Evolutionary conservation across 2,888 invertebrate species (phyloP), one percentile per base, ranked within the genome.

Genomic region (Chloroclysta siterata): DNA sequence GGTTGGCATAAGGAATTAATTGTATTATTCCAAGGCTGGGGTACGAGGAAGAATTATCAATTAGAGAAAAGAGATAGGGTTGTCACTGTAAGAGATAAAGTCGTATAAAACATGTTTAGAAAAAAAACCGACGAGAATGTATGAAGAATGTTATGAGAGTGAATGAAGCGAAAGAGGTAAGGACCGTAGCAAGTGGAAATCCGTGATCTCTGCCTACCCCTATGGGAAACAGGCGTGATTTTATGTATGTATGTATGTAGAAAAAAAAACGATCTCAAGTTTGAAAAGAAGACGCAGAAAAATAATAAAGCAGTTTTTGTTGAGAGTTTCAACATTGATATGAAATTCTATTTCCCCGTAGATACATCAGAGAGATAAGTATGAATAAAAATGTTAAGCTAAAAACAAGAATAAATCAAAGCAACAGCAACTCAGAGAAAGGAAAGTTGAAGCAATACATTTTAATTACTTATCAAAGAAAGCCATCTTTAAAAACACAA

Each of bases 11-110:
- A 87, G 88, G 92, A 92, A 93, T 92, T 93, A 93, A 93, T 93
- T 92, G 90, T 93, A 89, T 92, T 93, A 92, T 90, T 90, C 83
- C 85, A 85, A 78, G 78, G 84, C 87, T 87, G 88, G 88, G 89
- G 88, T 88, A 89, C 87, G 87, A 84, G 87, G 85, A 89, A 89
- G 90, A 91, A 92, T 93, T 90, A 90, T 90, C 92, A 91, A 91
- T 92, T 91, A 89, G 89, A 88, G 84, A 88, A 90, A 90, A 71
- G 69, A 60, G 53, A 66, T 66, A 76, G 79, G 75, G 77, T 29
- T 76, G 77, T 60, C 53, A 58, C 17, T 52, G 22, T 42, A 15
- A 33, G 52, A 51, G 15, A 36, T 39, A 47, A 39, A 29, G 51
- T 54, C 39, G 17, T 42, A 13, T 17, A n/a, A n/a, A 22, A 5